These are phyloP conservation scores for Isaurus tuberculatus DNA, from an alignment of 92 coral and sea anemone genomes.

Conservation along the genomic window DNA sequence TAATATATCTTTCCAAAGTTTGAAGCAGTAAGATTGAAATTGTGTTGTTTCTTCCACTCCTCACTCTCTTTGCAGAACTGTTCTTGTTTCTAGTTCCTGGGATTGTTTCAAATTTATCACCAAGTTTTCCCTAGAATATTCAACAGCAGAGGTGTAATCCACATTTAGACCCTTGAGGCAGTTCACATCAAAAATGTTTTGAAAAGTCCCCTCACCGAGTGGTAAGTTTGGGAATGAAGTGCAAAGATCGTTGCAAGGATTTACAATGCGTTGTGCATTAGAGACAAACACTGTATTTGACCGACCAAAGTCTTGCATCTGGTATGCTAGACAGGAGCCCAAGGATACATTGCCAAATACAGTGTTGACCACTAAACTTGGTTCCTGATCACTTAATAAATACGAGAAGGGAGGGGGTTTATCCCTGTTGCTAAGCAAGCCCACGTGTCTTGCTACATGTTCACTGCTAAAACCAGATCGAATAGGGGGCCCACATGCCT, in stretches of 20 bases:
- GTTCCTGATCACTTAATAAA: slow-evolving; percentile 60
- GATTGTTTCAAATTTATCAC: background rate
- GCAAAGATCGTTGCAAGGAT: slow-evolving; percentile 11
- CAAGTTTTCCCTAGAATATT: background rate
- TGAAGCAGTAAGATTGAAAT: slow-evolving; percentile 57
- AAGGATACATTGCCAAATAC: slow-evolving; percentile 59
- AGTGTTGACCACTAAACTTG: slow-evolving; percentile 37
- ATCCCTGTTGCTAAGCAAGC: slow-evolving; percentile 16
- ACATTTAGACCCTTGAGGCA: slow-evolving; percentile 4
- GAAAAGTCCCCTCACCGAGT: slow-evolving; percentile 6
- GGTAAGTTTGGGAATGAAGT: slow-evolving; percentile 5
- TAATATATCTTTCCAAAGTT: slow-evolving; percentile 53
- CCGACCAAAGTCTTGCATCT: slow-evolving; percentile 61
- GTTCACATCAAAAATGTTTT: background rate
- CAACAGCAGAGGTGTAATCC: slow-evolving; percentile 15
- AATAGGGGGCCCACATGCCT: slow-evolving; percentile 45
- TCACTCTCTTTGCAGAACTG: background rate
- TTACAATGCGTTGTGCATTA: slow-evolving; percentile 19
- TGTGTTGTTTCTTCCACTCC: slow-evolving; percentile 48
- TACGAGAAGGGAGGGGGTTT: slow-evolving; percentile 69
- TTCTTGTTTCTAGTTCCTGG: slow-evolving; percentile 9
- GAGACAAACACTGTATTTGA: slow-evolving; percentile 55
- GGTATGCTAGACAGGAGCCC: slow-evolving; percentile 57
- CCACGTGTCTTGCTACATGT: slow-evolving; percentile 51
- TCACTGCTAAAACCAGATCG: slow-evolving; percentile 16